phyloP scores from a whole-genome alignment of 2,888 invertebrate genomes.

The Chymomyza procnemis region DNA sequence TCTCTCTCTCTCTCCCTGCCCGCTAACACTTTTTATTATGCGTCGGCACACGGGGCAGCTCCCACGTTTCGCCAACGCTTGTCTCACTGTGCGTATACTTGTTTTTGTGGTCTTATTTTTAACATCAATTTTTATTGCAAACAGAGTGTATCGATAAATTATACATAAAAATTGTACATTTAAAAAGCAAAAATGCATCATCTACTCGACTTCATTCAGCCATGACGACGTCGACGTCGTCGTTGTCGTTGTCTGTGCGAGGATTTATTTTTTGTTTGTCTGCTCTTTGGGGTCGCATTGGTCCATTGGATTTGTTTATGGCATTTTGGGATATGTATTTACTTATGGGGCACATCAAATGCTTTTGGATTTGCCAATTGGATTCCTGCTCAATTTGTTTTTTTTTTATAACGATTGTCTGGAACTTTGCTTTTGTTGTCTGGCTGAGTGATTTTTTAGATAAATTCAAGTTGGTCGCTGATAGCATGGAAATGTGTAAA shows the following conservation, averaged over 20 bases:
- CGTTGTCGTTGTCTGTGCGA: not conserved
- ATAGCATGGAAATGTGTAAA: not conserved
- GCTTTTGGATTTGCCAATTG: constrained; percentile 34
- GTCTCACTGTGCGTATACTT: constrained; percentile 46
- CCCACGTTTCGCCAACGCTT: not conserved
- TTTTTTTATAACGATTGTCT: constrained; percentile 9
- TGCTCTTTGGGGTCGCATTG: constrained; percentile 34
- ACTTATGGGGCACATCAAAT: constrained; percentile 37
- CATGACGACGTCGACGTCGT: not conserved
- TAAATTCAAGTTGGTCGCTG: not conserved
- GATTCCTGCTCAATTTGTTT: constrained; percentile 33
- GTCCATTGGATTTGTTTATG: constrained; percentile 51
- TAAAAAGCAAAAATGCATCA: constrained; percentile 53
- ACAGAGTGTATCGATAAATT: constrained; percentile 71
- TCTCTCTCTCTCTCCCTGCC: no score
- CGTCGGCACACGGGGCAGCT: constrained; percentile 21
- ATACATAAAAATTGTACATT: constrained; percentile 53
- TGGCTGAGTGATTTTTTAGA: not conserved
- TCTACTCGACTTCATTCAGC: not conserved
- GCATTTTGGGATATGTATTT: constrained; percentile 20
- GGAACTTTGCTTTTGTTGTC: constrained; percentile 12
- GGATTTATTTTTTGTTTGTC: not conserved
- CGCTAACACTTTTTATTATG: constrained; percentile 22
- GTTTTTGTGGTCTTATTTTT: constrained; percentile 52
- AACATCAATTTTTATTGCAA: constrained; percentile 71